Evolutionary conservation across 2,113 vertebrate species (phyloP), one percentile per base, ranked within the genome.

Genomic region (Perccottus glenii): DNA sequence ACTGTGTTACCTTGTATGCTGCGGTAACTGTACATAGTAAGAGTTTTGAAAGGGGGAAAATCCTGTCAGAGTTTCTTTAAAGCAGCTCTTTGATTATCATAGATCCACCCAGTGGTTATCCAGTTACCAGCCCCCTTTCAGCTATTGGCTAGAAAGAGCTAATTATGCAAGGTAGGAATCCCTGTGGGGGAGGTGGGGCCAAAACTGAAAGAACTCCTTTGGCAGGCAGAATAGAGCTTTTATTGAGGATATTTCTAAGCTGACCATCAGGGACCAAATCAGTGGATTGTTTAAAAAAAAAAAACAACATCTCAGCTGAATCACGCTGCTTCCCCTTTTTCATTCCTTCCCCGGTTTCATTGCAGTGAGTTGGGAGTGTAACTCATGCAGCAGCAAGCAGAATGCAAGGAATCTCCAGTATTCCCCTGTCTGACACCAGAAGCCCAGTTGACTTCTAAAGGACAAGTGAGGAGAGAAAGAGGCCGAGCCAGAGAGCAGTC

Each of bases 141-240:
- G 50, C 85, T 70, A 94, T 94, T 93, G 93, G 93, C 83, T 80
- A 75, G 19, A 60, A 63, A 60, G 38, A 72, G 64, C 77, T 93
- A 92, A 93, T 93, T 93, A 94, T 94, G 92, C 92, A 89, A 93
- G 89, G 90, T 91, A 91, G 91, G 87, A 90, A 91, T 93, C 91
- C 92, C 93, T 85, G 82, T 88, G 87, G 90, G 89, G 87, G 86
- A 86, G 91, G 88, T 85, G 90, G 87, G 89, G 88, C 90, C 77
- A 83, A 83, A 90, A 82, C 88, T 94, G 93, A 94, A 94, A 94
- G 92, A 91, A 91, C 84, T 92, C 91, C 88, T 93, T 94, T 94
- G 92, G 93, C 92, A 93, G 84, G 88, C 91, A 91, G 91, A 92
- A 94, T 94, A 94, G 93, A 92, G 93, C 89, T 93, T 94, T 94